Evolutionary conservation across 2,113 vertebrate genomes (phyloP), one percentile per base, ranked within the genome.

Genomic region (Potamarius usumacintae): DNA sequence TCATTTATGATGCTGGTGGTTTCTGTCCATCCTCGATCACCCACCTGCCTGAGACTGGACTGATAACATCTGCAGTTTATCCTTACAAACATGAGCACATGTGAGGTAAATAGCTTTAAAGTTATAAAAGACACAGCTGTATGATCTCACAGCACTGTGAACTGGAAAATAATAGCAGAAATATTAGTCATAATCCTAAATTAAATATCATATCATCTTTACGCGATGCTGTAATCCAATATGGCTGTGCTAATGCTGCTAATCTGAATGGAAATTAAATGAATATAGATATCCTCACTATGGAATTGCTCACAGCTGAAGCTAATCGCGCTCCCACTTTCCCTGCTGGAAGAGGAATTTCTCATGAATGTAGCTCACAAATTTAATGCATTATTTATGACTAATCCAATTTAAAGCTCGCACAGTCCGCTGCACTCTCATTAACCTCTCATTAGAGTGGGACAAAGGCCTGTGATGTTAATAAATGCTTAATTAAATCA

Each of bases 371-470:
- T 88, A 87, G 84, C 79, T 86, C 2, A 85, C 65, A 67, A 83
- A 88, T 87, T 83, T 87, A 90, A 90, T 88, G 80, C 85, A 82
- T 87, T 88, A 90, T 89, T 90, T 90, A 92, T 87, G 86, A 88
- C 76, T 88, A 78, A 86, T 65, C 89, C 84, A 90, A 82, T 90
- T 87, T 88, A 89, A 72, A 86, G 86, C 77, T 82, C 10, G 48
- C 72, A 83, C 83, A 90, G 89, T 91, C 88, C 74, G 87, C 89
- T 86, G 88, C 84, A 78, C 58, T 77, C 85, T 85, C 84, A 91
- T 92, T 91, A 92, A 91, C 90, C 89, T 85, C 88, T 88, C 80
- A 84, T 89, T 91, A 88, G 88, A 76, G 57, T 62, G 34, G 90
- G 86, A 90, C 88, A 90, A 87, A 89, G 88, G 84, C 84, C 84